Conservation (phyloP, 2,797 vertebrate genomes). For the Meriones psammophilus region DNA sequence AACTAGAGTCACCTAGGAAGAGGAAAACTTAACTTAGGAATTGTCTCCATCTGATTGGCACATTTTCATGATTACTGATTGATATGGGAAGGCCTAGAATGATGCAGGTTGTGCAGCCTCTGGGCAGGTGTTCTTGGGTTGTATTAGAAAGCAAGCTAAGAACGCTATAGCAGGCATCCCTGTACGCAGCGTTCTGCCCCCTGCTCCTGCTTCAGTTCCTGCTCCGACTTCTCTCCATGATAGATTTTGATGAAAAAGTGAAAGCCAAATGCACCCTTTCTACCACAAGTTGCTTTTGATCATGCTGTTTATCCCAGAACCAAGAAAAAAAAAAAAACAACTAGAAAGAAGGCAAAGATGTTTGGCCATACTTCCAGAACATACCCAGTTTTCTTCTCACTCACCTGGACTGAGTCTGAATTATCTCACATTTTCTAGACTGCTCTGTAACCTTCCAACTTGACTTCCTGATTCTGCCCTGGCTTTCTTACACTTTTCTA, state of each 20-base stretch:
- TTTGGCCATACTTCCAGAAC: not conserved
- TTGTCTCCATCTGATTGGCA: too few species aligned
- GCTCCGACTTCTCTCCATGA: not conserved
- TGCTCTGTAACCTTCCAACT: not conserved
- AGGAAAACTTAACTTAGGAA: not conserved
- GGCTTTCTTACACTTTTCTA: not conserved
- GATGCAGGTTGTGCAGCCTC: not conserved
- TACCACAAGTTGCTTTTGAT: not conserved
- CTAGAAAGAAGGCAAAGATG: not conserved
- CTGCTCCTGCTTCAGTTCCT: not conserved
- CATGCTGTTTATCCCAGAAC: not conserved
- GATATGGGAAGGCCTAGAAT: too few species aligned
- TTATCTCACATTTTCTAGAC: not conserved
- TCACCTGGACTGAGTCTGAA: not conserved
- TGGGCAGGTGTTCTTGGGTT: not conserved
- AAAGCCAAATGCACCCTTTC: not conserved
- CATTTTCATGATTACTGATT: too few species aligned
- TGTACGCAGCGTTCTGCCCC: not conserved
- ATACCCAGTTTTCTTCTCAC: not conserved
- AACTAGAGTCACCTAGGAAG: not conserved
- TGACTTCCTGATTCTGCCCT: too few species aligned
- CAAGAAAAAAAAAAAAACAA: not conserved
- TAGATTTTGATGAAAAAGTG: not conserved
- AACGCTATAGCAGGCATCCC: not conserved
- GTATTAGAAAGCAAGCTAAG: not conserved